These are phyloP conservation scores for Erpobdella octoculata DNA, from an alignment of 2,888 invertebrate species.

Conservation along the genomic window DNA sequence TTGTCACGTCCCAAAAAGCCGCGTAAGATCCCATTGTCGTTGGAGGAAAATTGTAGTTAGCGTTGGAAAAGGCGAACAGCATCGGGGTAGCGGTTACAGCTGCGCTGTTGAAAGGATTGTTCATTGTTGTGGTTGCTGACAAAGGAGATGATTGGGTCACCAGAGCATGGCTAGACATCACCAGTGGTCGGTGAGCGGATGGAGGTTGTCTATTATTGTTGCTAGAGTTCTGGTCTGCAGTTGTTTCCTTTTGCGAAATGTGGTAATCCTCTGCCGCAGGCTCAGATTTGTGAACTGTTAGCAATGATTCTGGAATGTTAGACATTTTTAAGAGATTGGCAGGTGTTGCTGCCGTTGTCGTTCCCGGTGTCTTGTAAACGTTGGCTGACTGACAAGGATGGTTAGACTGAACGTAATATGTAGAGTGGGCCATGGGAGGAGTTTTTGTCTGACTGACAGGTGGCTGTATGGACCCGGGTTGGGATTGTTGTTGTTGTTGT, in stretches of 20 bases:
- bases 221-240: background rate
- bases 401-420: background rate
- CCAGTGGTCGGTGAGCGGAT: background rate
- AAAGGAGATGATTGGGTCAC: slow-evolving; percentile 21
- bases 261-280: background rate
- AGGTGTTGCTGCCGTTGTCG: no score
- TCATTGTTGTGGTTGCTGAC: background rate
- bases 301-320: background rate
- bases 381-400: no score
- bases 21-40: background rate
- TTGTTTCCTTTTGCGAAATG: background rate
- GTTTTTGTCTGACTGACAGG: background rate
- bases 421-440: slow-evolving; percentile 21
- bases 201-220: background rate
- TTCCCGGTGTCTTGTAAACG: no score
- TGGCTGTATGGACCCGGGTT: no score
- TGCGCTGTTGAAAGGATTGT: slow-evolving; percentile 6
- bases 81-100: no score
- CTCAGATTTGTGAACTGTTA: background rate
- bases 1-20: background rate
- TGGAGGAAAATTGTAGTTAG: background rate
- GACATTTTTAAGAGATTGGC: background rate
- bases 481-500: no score
- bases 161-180: slow-evolving; percentile 31
- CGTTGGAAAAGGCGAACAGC: background rate